phyloP scores from a whole-genome alignment of 2,888 invertebrate species.

The Anticlea derivata region DNA sequence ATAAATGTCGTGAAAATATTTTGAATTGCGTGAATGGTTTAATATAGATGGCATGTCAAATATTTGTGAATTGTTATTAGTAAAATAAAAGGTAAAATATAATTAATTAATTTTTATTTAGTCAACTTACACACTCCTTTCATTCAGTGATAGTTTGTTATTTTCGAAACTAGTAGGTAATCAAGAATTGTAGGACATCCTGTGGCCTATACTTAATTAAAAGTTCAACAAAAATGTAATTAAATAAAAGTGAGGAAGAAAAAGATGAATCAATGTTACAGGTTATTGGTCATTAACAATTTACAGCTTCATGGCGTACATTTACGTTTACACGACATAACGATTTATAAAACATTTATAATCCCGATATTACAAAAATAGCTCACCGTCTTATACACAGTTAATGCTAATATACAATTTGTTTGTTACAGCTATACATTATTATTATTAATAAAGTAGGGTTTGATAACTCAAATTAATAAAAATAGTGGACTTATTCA shows the following conservation, averaged over 20 bases:
- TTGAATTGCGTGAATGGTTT: constrained; percentile 11
- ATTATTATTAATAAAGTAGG: constrained; percentile 19
- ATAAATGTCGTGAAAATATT: neutral
- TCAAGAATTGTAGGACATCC: neutral
- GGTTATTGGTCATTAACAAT: constrained; percentile 21
- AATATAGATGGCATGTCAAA: constrained; percentile 4
- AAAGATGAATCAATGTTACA: constrained; percentile 2
- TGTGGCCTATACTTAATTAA: neutral
- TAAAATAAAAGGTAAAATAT: constrained; percentile 52
- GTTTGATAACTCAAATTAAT: constrained; percentile 14
- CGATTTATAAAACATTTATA: constrained; percentile 60
- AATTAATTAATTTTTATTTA: constrained; percentile 62
- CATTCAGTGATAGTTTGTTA: constrained; percentile 21
- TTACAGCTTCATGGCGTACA: constrained; percentile 14
- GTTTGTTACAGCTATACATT: constrained; percentile 29
- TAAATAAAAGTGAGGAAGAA: constrained; percentile 1
- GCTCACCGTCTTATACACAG: constrained; percentile 58
- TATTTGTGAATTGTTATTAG: constrained; percentile 39
- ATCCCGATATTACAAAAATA: constrained; percentile 68
- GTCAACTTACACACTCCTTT: constrained; percentile 53
- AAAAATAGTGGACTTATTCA: too few relatives aligned
- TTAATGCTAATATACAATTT: constrained; percentile 38
- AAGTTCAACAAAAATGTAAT: constrained; percentile 13
- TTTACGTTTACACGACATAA: constrained; percentile 38
- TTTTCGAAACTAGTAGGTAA: constrained; percentile 1